Conservation (phyloP, 1,140 invertebrate species). For the Harpegnathos saltator region DNA sequence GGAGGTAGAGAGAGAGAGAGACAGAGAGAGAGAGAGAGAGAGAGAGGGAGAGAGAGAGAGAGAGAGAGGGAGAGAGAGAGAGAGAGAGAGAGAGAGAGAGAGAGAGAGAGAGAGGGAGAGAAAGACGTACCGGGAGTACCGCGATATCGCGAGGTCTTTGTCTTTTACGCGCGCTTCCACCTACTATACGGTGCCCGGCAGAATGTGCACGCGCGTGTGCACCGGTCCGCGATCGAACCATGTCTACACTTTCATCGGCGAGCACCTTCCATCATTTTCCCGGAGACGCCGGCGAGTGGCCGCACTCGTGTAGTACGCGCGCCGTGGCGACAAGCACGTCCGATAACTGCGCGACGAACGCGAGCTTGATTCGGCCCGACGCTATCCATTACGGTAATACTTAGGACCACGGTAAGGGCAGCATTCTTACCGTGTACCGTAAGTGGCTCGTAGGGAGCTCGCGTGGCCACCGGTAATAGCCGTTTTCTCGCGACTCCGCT, state of each 20-base stretch:
- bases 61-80: slow-evolving; percentile 50
- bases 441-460: slow-evolving; percentile 38
- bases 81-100: slow-evolving; percentile 55
- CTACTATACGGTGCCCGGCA: not conserved
- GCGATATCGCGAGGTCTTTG: slow-evolving; percentile 8
- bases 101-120: too few species aligned
- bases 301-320: not conserved
- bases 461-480: slow-evolving; percentile 23
- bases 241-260: slow-evolving; percentile 7
- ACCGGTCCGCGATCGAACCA: not conserved
- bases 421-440: slow-evolving; percentile 44
- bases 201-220: too few species aligned
- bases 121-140: slow-evolving; percentile 14
- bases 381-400: slow-evolving; percentile 48
- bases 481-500: slow-evolving; percentile 39
- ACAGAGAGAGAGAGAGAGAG: too few species aligned
- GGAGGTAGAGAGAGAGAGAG: too few species aligned
- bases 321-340: slow-evolving; percentile 18
- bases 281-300: not conserved
- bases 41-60: slow-evolving; percentile 11
- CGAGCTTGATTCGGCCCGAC: slow-evolving; percentile 15
- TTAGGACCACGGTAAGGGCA: not conserved
- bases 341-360: not conserved
- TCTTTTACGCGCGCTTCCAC: not conserved
- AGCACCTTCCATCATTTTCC: slow-evolving; percentile 31